Evolutionary conservation across 1,140 invertebrate genomes (phyloP).

Genomic region (Watersipora subatra): DNA sequence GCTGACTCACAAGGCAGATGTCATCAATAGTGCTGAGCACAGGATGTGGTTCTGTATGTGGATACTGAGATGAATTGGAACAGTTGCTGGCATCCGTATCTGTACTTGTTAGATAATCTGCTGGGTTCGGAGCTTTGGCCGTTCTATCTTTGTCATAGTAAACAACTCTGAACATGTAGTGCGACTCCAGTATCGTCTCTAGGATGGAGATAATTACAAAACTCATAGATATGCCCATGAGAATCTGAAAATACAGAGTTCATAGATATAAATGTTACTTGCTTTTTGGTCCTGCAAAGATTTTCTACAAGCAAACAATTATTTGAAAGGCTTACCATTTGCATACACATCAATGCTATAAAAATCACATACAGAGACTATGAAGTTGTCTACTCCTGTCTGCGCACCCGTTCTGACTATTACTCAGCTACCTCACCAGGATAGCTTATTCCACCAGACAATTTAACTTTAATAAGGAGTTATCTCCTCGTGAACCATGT

Average conservation of each 20-base stretch:
- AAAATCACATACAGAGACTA: too few species aligned
- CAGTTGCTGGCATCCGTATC: neutral
- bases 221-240: slow-evolving; percentile 30
- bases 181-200: slow-evolving; percentile 32
- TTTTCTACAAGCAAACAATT: too few species aligned
- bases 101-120: neutral
- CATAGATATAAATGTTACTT: too few species aligned
- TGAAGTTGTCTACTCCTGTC: too few species aligned
- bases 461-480: too few species aligned
- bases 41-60: slow-evolving; percentile 3
- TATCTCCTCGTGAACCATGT: too few species aligned
- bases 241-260: slow-evolving; percentile 21
- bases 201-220: slow-evolving; percentile 34
- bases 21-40: slow-evolving; percentile 30
- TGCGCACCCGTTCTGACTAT: too few species aligned
- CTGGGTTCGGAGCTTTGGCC: neutral
- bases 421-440: too few species aligned
- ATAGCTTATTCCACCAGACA: too few species aligned
- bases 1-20: slow-evolving; percentile 25
- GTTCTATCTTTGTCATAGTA: slow-evolving; percentile 13
- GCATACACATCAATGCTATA: too few species aligned
- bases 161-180: slow-evolving; percentile 23
- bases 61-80: neutral
- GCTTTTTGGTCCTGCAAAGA: too few species aligned
- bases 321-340: too few species aligned